These are phyloP conservation scores for Aproaerema taeniolella DNA, from an alignment of 2,888 invertebrate genomes.

Conservation along the genomic window DNA sequence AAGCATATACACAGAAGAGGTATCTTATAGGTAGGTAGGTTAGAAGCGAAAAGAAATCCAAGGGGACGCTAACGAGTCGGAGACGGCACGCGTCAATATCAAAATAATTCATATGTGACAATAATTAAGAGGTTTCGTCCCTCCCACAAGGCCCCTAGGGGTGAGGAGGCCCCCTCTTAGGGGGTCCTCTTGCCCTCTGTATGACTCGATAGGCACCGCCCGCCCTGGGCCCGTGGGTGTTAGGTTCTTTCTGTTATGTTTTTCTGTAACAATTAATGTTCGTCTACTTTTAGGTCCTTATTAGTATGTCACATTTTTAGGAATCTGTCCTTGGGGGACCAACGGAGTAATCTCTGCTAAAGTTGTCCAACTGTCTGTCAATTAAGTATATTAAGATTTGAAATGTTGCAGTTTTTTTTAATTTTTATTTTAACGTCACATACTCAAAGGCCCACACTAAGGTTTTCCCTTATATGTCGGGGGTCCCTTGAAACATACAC, in stretches of 20 bases:
- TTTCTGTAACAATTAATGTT: slow-evolving; percentile 10
- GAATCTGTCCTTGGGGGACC: no score
- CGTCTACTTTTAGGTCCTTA: slow-evolving; percentile 1
- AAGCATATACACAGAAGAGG: background rate
- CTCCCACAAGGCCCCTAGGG: slow-evolving; percentile 37
- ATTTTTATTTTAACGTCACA: no score
- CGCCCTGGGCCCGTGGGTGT: slow-evolving; percentile 8
- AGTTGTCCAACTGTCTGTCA: no score
- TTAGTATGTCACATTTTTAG: no score
- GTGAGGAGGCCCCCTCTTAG: slow-evolving; percentile 25
- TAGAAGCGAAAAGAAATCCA: background rate
- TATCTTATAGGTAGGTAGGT: no score
- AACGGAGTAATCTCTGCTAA: no score
- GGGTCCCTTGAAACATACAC: no score
- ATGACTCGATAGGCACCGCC: slow-evolving; percentile 14
- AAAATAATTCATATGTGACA: slow-evolving; percentile 73
- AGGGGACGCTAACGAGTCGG: slow-evolving; percentile 24
- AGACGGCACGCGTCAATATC: slow-evolving; percentile 52
- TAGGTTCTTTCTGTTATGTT: slow-evolving; percentile 9
- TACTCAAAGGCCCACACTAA: no score
- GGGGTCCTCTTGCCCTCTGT: slow-evolving; percentile 38
- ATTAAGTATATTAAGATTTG: no score
- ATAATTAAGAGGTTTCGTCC: slow-evolving; percentile 60
- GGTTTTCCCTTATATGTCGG: no score
- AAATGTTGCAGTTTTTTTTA: no score